Base-by-base conservation (phyloP, 2,113 vertebrate species). In the Strix uralensis region DNA sequence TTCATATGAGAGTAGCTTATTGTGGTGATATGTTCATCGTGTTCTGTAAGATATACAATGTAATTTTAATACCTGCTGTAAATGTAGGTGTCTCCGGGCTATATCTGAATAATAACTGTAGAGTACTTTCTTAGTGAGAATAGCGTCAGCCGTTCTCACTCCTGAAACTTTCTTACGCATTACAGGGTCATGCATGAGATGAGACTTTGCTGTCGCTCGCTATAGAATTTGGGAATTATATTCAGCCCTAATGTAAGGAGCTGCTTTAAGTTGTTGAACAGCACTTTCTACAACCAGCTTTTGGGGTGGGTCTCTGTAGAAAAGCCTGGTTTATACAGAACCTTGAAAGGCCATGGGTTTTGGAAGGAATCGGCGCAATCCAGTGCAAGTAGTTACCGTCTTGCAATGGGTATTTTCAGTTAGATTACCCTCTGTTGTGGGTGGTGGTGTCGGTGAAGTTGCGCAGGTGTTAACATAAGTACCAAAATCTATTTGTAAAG, bases 331-430 rank as follows among this genome's bases (percentile, higher is more conserved):
- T 83, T 86, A 55, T 63, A 80, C 57, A 90, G 94, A 85, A 78
- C 67, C 73, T 77, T 71, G 94, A 92, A 88, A 92, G 81, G 87
- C 94, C 20, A 2, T 83, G 89, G 80, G 79, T 96, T 92, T 97
- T 90, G 40, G 63, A 59, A 88, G 80, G 57, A 88, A 77, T 18
- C 8, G 3, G 32, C 26, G 19, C 16, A 27, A 13, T 38, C 5
- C 27, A 13, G 42, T 72, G 32, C 32, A 42, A 22, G 34, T 14
- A 22, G 42, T 54, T 22, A 11, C 15, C 57, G 44, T n/a, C 11
- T 86, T 42, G 16, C 40, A 51, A 7, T 27, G 59, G 52, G 9
- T 69, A 10, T 81, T 93, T 86, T 62, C 36, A 46, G 32, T 70
- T 70, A 52, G 44, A 65, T 58, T 51, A 3, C 11, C 2, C 7